phyloP scores from a whole-genome alignment of 2,113 vertebrate species.

The Macquaria australasica region DNA sequence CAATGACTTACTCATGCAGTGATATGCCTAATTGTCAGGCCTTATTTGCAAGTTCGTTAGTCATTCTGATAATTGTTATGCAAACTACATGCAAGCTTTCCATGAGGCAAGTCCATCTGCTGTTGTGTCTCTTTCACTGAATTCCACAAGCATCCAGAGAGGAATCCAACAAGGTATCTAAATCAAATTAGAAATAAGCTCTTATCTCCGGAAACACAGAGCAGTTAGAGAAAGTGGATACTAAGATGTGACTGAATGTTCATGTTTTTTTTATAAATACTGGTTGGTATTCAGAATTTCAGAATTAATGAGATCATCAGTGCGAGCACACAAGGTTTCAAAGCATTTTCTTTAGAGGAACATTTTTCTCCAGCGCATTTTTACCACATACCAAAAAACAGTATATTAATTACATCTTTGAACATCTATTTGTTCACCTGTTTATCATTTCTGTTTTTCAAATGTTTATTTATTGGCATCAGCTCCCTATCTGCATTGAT shows the following conservation, averaged over 20 bases:
- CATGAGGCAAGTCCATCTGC: slow-evolving; percentile 29
- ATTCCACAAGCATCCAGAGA: slow-evolving; percentile 9
- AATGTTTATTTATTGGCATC: neutral
- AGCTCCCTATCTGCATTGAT: neutral
- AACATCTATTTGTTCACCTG: neutral
- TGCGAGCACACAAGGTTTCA: no score
- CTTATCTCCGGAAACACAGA: slow-evolving; percentile 1
- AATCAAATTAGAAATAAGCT: neutral
- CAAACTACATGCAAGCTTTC: slow-evolving; percentile 29
- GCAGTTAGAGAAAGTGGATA: neutral
- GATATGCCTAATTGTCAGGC: slow-evolving; percentile 16
- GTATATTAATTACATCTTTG: neutral
- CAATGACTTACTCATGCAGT: slow-evolving; percentile 34
- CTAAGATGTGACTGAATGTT: neutral
- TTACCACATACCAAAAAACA: neutral
- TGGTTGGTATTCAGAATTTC: neutral
- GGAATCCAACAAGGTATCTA: neutral
- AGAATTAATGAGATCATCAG: neutral
- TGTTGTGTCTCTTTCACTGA: neutral
- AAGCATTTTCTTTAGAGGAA: no score
- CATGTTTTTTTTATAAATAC: neutral
- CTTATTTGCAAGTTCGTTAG: slow-evolving; percentile 26
- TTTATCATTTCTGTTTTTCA: no score
- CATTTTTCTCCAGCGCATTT: neutral
- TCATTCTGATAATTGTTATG: slow-evolving; percentile 46